These are phyloP conservation scores for Fragum sueziense DNA, from an alignment of 2,888 invertebrate genomes.

Conservation along the genomic window DNA sequence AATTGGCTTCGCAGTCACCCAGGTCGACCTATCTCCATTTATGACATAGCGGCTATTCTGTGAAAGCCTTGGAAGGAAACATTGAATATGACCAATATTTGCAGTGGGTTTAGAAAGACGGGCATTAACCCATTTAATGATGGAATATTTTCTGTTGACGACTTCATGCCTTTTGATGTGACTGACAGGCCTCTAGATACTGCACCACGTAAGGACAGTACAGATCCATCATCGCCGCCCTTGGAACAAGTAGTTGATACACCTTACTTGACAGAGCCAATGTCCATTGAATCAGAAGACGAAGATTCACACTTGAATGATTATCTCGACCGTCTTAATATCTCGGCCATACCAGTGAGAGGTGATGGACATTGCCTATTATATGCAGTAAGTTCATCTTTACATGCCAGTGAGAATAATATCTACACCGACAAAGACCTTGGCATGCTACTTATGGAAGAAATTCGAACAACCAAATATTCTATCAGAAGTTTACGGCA, in stretches of 20 bases:
- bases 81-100: conserved; percentile 34
- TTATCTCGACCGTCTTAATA: too few species aligned
- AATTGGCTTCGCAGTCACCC: conserved; percentile 77
- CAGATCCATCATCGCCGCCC: too few species aligned
- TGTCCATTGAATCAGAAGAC: too few species aligned
- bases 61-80: conserved; percentile 21
- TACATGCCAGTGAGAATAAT: conserved; percentile 22
- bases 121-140: conserved; percentile 43
- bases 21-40: conserved; percentile 80
- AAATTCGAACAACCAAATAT: conserved; percentile 30
- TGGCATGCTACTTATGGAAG: conserved; percentile 13
- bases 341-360: conserved; percentile 31
- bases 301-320: too few species aligned
- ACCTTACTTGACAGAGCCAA: too few species aligned
- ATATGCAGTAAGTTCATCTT: conserved; percentile 34
- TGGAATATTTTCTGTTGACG: conserved; percentile 36
- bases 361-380: conserved; percentile 35
- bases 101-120: conserved; percentile 35
- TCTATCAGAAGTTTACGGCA: conserved; percentile 25
- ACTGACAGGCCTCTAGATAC: conserved; percentile 53
- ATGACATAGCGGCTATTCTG: conserved; percentile 63
- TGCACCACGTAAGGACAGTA: too few species aligned
- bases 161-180: conserved; percentile 33
- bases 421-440: conserved; percentile 32
- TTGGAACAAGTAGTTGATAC: too few species aligned